Evolutionary conservation across 2,113 vertebrate genomes (phyloP).

Genomic region (Condylura cristata): DNA sequence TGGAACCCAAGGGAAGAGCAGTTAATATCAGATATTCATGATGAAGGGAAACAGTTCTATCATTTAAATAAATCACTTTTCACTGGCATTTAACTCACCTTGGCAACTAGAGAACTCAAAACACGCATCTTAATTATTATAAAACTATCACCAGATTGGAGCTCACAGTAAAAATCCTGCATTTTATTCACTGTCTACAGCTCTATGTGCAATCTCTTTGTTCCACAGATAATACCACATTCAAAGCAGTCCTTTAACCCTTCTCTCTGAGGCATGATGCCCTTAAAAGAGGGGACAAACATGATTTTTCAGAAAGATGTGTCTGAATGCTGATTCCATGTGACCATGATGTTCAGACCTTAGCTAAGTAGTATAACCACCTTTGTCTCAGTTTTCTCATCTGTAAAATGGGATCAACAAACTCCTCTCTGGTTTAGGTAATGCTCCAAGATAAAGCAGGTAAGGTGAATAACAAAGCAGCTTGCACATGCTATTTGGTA

Average conservation of each 20-base stretch:
- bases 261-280: not conserved
- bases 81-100: not conserved
- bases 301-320: conserved; percentile 25
- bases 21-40: not conserved
- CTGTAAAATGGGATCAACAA: not conserved
- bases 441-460: not conserved
- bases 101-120: not conserved
- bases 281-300: conserved; percentile 41
- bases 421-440: not conserved
- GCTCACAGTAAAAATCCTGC: conserved; percentile 2
- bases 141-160: not conserved
- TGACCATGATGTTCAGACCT: not conserved
- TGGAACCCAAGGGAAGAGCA: conserved; percentile 29
- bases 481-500: not conserved
- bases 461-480: not conserved
- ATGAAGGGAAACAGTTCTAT: not conserved
- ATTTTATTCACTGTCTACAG: conserved; percentile 27
- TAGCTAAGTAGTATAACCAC: not conserved
- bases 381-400: conserved; percentile 35
- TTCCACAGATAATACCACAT: conserved; percentile 23
- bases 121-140: conserved; percentile 18
- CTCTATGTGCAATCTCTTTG: not conserved
- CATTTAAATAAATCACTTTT: conserved; percentile 4
- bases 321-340: not conserved
- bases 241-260: conserved; percentile 1